Conservation (phyloP, 2,797 vertebrate genomes). For the Sitta carolinensis region DNA sequence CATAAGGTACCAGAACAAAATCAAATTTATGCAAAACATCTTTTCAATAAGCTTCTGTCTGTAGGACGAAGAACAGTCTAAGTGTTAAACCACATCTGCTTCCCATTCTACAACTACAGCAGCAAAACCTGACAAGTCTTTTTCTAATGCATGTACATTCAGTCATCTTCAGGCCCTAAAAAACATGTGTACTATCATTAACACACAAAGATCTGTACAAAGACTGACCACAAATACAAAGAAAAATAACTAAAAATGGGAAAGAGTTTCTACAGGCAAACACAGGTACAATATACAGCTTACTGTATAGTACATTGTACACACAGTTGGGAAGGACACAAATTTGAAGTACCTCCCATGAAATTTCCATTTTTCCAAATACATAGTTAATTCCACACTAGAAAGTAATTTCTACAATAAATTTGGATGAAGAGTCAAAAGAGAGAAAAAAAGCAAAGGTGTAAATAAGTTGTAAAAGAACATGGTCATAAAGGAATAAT, state of each 20-base stretch:
- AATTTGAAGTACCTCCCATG: neutral
- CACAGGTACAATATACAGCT: fast-evolving
- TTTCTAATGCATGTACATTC: neutral
- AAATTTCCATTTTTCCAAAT: neutral
- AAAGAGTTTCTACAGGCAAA: neutral
- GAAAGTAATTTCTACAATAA: neutral
- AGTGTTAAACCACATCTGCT: neutral
- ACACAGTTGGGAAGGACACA: neutral
- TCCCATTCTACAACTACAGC: neutral
- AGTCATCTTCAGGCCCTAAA: neutral
- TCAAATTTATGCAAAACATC: slow-evolving; percentile 5
- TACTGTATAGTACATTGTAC: neutral
- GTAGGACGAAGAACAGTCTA: neutral
- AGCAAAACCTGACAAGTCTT: neutral
- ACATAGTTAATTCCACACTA: neutral
- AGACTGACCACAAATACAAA: neutral
- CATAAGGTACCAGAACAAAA: neutral
- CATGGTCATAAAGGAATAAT: neutral
- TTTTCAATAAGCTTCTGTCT: neutral
- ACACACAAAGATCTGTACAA: neutral
- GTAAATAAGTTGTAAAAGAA: neutral
- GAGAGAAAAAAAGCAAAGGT: neutral
- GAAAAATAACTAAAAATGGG: neutral
- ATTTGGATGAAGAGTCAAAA: neutral
- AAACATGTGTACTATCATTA: neutral